phyloP scores from a whole-genome alignment of 2,113 vertebrate species.

The Cochlearius cochlearius region DNA sequence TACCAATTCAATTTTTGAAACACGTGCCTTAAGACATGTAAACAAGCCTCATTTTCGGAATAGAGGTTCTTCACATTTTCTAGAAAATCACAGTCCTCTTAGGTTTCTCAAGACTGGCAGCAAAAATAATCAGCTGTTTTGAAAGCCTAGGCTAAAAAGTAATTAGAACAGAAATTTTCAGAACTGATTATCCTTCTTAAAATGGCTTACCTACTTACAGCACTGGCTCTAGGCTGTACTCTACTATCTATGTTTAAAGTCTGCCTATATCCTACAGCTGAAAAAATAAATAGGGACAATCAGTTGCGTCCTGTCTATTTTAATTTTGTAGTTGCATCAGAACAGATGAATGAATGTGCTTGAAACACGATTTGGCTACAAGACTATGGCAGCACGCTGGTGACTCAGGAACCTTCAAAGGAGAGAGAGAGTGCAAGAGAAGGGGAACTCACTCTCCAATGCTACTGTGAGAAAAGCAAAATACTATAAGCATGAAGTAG shows the following conservation, averaged over 20 bases:
- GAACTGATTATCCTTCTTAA: neutral
- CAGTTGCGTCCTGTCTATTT: neutral
- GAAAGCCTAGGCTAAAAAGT: neutral
- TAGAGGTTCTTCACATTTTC: neutral
- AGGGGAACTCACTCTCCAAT: neutral
- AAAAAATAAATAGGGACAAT: neutral
- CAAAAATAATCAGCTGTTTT: neutral
- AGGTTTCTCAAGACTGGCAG: neutral
- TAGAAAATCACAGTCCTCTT: neutral
- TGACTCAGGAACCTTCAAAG: neutral
- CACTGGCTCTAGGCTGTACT: neutral
- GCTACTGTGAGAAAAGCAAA: neutral
- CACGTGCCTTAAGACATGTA: neutral
- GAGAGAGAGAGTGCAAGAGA: neutral
- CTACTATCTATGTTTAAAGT: neutral
- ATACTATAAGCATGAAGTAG: neutral
- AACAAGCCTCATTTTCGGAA: neutral
- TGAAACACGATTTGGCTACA: neutral
- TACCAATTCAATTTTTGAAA: neutral
- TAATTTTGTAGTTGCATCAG: neutral
- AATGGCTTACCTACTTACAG: neutral
- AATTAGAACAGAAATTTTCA: neutral
- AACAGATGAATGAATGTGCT: neutral
- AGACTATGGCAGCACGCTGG: neutral
- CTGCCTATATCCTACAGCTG: neutral